A percentile compares a stretch with the other conserved stretches of the same genome.
Evolutionary conservation across 2,888 invertebrate genomes (phyloP).

Genomic region (Tolmerus cingulatus): DNA sequence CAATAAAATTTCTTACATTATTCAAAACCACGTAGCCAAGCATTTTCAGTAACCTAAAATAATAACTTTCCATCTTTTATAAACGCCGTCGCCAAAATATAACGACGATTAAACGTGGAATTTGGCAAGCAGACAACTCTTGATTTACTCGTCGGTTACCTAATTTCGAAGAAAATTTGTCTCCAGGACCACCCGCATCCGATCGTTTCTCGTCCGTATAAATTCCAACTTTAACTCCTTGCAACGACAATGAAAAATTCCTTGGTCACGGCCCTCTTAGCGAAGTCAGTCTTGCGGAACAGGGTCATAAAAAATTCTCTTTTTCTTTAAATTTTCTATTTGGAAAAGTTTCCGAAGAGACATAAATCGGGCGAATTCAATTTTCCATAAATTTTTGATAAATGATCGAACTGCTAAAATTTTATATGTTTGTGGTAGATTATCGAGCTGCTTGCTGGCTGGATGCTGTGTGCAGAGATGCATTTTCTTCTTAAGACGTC

Average conservation of each 20-base stretch:
- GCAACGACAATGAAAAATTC: not conserved
- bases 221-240: not conserved
- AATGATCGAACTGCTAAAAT: constrained; percentile 3
- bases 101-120: not conserved
- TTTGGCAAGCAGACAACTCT: not conserved
- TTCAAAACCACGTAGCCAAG: not conserved
- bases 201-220: not conserved
- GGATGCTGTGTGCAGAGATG: not conserved
- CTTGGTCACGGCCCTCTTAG: not conserved
- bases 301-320: not conserved
- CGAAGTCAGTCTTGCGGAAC: not conserved
- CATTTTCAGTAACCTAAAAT: not conserved
- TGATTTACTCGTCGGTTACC: not conserved
- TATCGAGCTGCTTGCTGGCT: not conserved
- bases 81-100: not conserved
- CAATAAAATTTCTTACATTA: not conserved
- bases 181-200: not conserved
- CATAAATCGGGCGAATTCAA: constrained; percentile 20
- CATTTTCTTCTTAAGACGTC: not conserved
- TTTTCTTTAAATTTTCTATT: not conserved
- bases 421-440: not conserved
- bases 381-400: constrained; percentile 21
- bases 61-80: not conserved
- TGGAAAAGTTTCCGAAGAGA: not conserved
- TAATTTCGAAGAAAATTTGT: not conserved